Conservation (phyloP, 2,797 vertebrate genomes). For the Aldrovandia affinis region DNA sequence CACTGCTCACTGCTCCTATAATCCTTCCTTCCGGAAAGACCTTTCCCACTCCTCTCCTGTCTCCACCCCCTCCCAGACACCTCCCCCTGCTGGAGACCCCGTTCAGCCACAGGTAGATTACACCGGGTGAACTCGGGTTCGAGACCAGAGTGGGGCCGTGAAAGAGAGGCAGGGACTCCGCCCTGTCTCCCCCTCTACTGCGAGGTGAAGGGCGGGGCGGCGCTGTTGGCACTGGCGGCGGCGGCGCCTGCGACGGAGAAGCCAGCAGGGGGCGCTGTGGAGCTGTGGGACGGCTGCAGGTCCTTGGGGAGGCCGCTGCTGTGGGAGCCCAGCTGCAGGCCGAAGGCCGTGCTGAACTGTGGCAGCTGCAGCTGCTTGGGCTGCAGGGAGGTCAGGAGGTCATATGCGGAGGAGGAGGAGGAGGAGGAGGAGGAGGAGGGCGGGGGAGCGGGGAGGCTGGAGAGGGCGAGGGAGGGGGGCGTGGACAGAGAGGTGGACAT, state of each 20-base stretch:
- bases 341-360: slow-evolving; percentile 98
- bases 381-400: slow-evolving; percentile 86
- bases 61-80: background rate
- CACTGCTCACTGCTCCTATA: slow-evolving; percentile 42
- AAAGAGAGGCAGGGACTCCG: background rate
- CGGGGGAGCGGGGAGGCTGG: slow-evolving; percentile 90
- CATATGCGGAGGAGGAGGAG: slow-evolving; percentile 78
- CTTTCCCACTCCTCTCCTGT: slow-evolving; percentile 47
- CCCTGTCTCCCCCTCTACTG: slow-evolving; percentile 76
- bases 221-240: slow-evolving; percentile 90
- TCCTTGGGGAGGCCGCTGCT: slow-evolving; percentile 99
- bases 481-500: slow-evolving; percentile 97
- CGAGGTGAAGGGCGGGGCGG: slow-evolving; percentile 85
- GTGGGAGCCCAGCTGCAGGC: slow-evolving; percentile 96
- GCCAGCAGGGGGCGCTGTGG: slow-evolving; percentile 94
- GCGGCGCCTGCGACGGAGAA: slow-evolving; percentile 92
- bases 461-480: slow-evolving; percentile 90
- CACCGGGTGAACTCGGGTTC: too few species aligned
- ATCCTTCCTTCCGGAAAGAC: slow-evolving; percentile 56
- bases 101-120: slow-evolving; percentile 43
- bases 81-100: slow-evolving; percentile 52
- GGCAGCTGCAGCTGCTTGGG: slow-evolving; percentile 93
- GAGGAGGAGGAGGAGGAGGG: slow-evolving; percentile 84
- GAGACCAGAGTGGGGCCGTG: too few species aligned
- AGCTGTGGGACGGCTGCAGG: slow-evolving; percentile 99